phyloP scores from a whole-genome alignment of 2,888 invertebrate species.

The Patella caerulea region DNA sequence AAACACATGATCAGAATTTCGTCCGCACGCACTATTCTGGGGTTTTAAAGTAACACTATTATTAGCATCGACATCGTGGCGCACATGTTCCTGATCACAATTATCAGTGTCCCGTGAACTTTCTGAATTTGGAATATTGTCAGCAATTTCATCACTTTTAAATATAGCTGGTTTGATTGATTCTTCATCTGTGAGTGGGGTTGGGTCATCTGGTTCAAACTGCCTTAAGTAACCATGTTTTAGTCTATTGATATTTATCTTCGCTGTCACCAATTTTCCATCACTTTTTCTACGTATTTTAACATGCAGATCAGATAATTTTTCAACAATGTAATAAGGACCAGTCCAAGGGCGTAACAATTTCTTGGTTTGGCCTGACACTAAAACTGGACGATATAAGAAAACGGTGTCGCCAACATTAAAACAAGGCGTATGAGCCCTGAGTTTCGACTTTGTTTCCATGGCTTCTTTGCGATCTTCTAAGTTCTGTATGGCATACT shows the following conservation, averaged over 20 bases:
- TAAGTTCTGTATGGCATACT: neutral
- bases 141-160: neutral
- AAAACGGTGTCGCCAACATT: neutral
- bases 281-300: conserved; percentile 1
- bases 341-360: neutral
- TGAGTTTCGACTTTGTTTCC: neutral
- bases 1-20: too few relatives aligned
- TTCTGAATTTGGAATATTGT: neutral
- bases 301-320: neutral
- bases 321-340: neutral
- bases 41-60: neutral
- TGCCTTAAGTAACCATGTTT: neutral
- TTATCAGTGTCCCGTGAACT: neutral
- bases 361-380: neutral
- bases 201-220: neutral
- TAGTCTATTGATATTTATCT: neutral
- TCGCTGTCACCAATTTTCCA: neutral
- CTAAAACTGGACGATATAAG: neutral
- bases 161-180: neutral
- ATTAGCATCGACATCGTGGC: neutral
- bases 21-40: neutral
- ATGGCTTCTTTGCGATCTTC: neutral
- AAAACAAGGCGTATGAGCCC: neutral
- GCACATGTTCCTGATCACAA: neutral
- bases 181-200: neutral